Evolutionary conservation across 2,113 vertebrate genomes (phyloP), one percentile per base, ranked within the genome.

Genomic region (Grantiella picta): DNA sequence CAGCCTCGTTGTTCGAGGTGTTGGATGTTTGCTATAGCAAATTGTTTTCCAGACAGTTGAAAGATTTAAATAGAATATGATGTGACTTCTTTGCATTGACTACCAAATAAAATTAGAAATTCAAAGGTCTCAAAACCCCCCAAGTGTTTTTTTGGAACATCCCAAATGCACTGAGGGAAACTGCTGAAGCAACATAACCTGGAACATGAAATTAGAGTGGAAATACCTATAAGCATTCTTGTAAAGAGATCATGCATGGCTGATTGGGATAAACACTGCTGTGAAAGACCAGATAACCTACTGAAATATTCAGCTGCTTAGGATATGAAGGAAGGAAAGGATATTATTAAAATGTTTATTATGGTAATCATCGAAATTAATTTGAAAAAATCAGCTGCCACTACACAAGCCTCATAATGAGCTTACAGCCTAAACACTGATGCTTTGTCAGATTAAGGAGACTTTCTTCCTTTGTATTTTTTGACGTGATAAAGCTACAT

Each of bases 281-380:
- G 69, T 11, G 14, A 88, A 82, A 76, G 66, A 80, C 57, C 54
- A 94, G 82, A 90, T 88, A 94, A 85, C 79, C 50, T n/a, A 56
- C 73, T 52, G 70, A 92, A 95, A 91, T 70, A 85, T 36, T 90
- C 90, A 88, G 63, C 79, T 92, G 70, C 75, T 76, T 59, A 76
- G 54, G 61, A 92, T 56, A 82, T 9, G 22, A 92, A 31, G n/a
- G 77, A 89, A 84, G 56, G 49, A 71, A 68, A 85, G 53, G 27
- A 85, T 72, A 65, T 78, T 81, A 95, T 89, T 86, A 81, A 93
- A 94, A 78, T 92, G 68, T 86, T 96, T 96, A 92, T 93, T 90
- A 96, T 87, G 81, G 84, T 94, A 92, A 96, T 90, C 70, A 91
- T 6, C 85, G 57, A 93, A 96, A 96, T 96, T 93, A 90, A 94